Evolutionary conservation across 1,140 invertebrate species (phyloP).

Genomic region (Spodoptera litura): DNA sequence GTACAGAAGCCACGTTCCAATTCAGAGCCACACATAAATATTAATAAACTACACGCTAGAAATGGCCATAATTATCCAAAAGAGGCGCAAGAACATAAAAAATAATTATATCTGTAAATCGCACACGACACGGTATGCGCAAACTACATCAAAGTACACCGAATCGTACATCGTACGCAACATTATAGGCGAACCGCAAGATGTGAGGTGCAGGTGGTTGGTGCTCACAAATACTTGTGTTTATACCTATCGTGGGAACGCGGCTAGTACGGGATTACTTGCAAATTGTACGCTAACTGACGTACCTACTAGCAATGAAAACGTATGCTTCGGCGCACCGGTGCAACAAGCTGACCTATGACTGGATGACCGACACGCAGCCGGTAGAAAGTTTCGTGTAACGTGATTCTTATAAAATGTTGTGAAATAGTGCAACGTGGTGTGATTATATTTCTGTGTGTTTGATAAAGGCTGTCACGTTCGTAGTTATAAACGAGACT

Average conservation of each 20-base stretch:
- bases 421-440: conserved; percentile 30
- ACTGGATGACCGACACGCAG: conserved; percentile 31
- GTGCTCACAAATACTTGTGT: background rate
- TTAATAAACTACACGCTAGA: background rate
- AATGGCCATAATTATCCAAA: background rate
- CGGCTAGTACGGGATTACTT: conserved; percentile 61
- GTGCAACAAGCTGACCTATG: conserved; percentile 35
- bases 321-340: conserved; percentile 18
- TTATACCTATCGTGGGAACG: conserved; percentile 63
- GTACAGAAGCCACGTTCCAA: too few relatives aligned
- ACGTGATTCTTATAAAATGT: conserved; percentile 35
- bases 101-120: background rate
- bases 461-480: too few relatives aligned
- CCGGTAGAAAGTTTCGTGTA: conserved; percentile 39
- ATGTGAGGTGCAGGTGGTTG: conserved; percentile 19
- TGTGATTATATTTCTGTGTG: background rate
- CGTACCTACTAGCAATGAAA: conserved; percentile 35
- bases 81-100: conserved; percentile 9
- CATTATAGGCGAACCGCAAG: conserved; percentile 24
- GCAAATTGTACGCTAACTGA: conserved; percentile 62
- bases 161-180: conserved; percentile 8
- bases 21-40: too few relatives aligned
- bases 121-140: background rate
- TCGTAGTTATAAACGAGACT: background rate
- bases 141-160: conserved; percentile 3